A percentile compares a stretch with the other conserved stretches of the same genome.
These are phyloP conservation scores for Chaetops frenatus DNA, from an alignment of 2,113 vertebrate species.

Conservation along the genomic window DNA sequence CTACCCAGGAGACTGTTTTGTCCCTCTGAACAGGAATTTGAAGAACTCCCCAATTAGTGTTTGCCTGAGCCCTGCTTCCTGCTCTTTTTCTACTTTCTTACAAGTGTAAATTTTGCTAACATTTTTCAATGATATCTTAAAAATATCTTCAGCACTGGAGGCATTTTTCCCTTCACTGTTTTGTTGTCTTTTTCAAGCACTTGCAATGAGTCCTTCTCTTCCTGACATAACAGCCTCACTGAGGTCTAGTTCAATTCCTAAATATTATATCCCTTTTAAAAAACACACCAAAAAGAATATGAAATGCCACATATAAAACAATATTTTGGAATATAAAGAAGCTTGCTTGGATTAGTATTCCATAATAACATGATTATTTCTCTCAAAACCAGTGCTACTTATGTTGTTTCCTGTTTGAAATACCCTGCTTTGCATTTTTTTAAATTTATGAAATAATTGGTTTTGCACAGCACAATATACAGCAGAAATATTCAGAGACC, in stretches of 20 bases:
- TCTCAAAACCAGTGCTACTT: conserved; percentile 32
- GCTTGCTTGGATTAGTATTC: conserved; percentile 43
- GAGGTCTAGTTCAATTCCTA: conserved; percentile 35
- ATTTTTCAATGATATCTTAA: conserved; percentile 29
- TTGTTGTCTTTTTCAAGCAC: conserved; percentile 20
- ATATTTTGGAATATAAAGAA: conserved; percentile 35
- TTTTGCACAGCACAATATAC: conserved; percentile 13
- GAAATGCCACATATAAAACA: conserved; percentile 35
- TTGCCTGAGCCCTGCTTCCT: not conserved
- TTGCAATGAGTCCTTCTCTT: not conserved
- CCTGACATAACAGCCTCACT: conserved; percentile 16
- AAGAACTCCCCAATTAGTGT: not conserved
- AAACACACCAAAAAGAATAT: conserved; percentile 2
- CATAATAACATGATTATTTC: conserved; percentile 40
- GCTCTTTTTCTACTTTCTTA: conserved; percentile 9
- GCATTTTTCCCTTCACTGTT: not conserved
- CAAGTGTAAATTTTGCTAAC: conserved; percentile 52
- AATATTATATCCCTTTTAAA: conserved; percentile 26
- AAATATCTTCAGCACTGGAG: conserved; percentile 5
- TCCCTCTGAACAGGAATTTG: not conserved
- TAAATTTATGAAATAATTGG: conserved; percentile 47
- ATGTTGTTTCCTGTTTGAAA: conserved; percentile 56
- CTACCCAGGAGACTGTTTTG: not conserved
- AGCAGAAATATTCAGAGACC: conserved; percentile 24
- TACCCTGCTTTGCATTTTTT: conserved; percentile 52